phyloP scores from a whole-genome alignment of 2,113 vertebrate genomes.

The Propithecus coquereli region DNA sequence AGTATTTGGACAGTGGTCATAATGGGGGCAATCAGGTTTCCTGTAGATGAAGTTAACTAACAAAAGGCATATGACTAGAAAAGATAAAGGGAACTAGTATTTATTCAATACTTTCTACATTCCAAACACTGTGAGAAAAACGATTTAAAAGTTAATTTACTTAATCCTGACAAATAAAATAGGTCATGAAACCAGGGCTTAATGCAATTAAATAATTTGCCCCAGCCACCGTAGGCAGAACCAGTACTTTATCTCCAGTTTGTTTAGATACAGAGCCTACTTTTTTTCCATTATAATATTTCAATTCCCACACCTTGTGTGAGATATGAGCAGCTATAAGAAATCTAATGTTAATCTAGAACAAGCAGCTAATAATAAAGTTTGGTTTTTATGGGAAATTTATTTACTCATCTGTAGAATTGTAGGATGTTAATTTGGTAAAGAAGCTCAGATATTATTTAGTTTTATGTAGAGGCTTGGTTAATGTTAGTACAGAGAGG shows the following conservation, averaged over 20 bases:
- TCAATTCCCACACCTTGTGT: not conserved
- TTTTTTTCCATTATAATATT: not conserved
- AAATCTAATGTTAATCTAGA: not conserved
- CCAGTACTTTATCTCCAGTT: not conserved
- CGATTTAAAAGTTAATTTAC: not conserved
- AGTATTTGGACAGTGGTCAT: not conserved
- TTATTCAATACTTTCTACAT: not conserved
- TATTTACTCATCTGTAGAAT: not conserved
- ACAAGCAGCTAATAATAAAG: not conserved
- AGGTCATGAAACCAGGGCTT: not conserved
- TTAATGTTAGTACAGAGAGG: not conserved
- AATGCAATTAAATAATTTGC: not conserved
- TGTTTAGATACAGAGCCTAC: not conserved
- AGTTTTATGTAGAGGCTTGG: not conserved
- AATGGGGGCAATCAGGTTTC: not conserved
- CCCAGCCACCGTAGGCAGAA: not conserved
- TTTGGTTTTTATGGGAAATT: not conserved
- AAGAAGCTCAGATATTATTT: not conserved
- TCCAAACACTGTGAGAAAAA: not conserved
- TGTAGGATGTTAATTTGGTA: not conserved
- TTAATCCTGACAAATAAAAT: slow-evolving; percentile 16
- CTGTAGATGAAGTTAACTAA: not conserved
- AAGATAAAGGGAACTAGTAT: not conserved
- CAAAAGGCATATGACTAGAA: not conserved
- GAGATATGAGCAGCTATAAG: not conserved